Percentiles rank a stretch among this genome's conserved stretches.
Evolutionary conservation across 2,888 invertebrate species (phyloP).

Genomic region (Reticulitermes lucifugus): DNA sequence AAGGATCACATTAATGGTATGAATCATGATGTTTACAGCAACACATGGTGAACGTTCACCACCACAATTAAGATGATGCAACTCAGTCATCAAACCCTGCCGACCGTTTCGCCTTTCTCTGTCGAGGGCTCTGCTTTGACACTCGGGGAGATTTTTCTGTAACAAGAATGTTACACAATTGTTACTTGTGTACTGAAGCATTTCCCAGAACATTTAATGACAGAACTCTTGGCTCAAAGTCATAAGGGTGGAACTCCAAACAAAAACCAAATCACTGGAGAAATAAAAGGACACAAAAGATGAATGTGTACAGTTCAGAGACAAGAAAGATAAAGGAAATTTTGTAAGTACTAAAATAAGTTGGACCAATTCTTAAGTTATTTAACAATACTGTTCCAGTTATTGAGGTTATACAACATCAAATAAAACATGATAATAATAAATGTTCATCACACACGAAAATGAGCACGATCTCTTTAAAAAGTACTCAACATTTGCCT

Average conservation of each 20-base stretch:
- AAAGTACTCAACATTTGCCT: not conserved
- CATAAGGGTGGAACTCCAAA: not conserved
- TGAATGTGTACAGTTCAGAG: no score
- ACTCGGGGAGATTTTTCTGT: constrained; percentile 74
- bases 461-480: not conserved
- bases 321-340: not conserved
- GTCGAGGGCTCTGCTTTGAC: constrained; percentile 68
- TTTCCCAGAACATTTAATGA: constrained; percentile 30
- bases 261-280: not conserved
- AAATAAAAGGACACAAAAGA: not conserved
- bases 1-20: not conserved
- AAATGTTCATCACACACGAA: not conserved
- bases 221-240: not conserved
- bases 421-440: not conserved
- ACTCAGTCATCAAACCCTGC: constrained; percentile 76
- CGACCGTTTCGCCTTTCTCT: constrained; percentile 81
- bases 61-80: not conserved
- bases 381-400: not conserved
- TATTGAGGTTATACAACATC: not conserved
- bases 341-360: not conserved
- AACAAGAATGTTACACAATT: constrained; percentile 59
- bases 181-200: constrained; percentile 27
- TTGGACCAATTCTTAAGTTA: not conserved
- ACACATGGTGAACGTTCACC: not conserved
- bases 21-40: no score